Percentiles rank a stretch among this genome's conserved stretches.
phyloP scores from a whole-genome alignment of 53 echinoderm and acorn worm genomes.

The Luidia sarsii region DNA sequence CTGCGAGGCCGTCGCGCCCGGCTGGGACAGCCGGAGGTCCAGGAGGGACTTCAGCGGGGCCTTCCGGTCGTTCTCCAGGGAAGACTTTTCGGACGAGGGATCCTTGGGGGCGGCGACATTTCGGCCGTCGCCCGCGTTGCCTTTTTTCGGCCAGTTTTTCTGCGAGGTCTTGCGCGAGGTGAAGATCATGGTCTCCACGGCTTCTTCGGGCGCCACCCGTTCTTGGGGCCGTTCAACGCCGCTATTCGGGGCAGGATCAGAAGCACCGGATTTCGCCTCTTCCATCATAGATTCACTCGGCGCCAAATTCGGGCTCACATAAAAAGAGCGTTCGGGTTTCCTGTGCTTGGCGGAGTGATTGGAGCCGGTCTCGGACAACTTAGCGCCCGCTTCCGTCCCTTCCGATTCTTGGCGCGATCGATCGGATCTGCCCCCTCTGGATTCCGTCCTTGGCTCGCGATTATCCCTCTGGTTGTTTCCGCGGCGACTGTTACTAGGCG shows the following conservation, averaged over 20 bases:
- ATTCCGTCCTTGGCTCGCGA: not conserved
- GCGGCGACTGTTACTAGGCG: not conserved
- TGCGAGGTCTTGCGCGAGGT: constrained; percentile 8
- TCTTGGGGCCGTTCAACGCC: not conserved
- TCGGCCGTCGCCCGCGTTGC: not conserved
- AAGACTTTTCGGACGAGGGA: constrained; percentile 1
- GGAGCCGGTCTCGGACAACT: not conserved
- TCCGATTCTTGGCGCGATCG: not conserved
- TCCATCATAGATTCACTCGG: not conserved
- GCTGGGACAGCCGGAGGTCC: constrained; percentile 32
- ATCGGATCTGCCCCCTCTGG: not conserved
- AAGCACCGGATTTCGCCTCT: not conserved
- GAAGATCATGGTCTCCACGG: constrained; percentile 44
- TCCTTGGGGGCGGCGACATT: not conserved
- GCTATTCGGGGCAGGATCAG: not conserved
- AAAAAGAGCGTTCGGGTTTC: constrained; percentile 50
- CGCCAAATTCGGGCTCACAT: constrained; percentile 30
- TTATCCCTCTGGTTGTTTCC: not conserved
- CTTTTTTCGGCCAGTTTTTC: constrained; percentile 1
- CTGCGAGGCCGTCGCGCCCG: not conserved
- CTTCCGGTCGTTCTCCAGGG: constrained; percentile 22
- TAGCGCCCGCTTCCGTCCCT: not conserved
- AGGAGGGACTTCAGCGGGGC: constrained; percentile 24
- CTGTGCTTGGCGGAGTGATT: not conserved
- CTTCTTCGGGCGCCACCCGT: not conserved